A percentile compares a stretch with the other conserved stretches of the same genome.
These are phyloP conservation scores for Chanos chanos DNA, from an alignment of 2,797 vertebrate species.

Conservation along the genomic window DNA sequence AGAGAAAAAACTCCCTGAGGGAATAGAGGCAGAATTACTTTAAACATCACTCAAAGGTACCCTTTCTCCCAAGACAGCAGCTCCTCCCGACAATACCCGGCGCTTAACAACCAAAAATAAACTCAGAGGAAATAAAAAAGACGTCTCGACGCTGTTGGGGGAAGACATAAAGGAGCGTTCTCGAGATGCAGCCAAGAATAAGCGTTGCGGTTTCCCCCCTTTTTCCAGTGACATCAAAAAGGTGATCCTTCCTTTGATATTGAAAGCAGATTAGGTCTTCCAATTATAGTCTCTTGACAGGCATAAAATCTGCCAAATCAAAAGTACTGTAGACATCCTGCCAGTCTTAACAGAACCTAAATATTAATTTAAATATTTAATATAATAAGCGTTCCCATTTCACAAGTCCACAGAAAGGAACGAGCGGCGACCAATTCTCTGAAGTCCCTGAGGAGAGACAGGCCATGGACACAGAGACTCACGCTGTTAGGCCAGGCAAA, in stretches of 20 bases:
- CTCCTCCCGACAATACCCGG: background rate
- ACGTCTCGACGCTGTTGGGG: constrained; percentile 5
- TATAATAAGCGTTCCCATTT: too few relatives aligned
- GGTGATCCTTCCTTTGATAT: constrained; percentile 27
- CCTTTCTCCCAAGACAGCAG: background rate
- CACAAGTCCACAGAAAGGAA: too few relatives aligned
- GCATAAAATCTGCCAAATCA: constrained; percentile 30
- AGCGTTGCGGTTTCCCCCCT: constrained; percentile 9
- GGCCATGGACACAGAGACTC: background rate
- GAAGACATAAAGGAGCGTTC: background rate
- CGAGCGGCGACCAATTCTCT: too few relatives aligned
- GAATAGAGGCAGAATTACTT: constrained; percentile 5
- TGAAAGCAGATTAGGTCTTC: constrained; percentile 35
- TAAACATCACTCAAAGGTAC: constrained; percentile 22
- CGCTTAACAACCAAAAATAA: constrained; percentile 23
- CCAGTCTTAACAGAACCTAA: constrained; percentile 12
- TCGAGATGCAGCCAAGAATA: constrained; percentile 12
- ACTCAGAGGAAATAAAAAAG: constrained; percentile 19
- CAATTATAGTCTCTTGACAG: constrained; percentile 34
- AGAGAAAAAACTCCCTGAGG: background rate
- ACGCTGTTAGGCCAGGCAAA: background rate
- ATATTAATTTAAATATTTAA: constrained; percentile 21
- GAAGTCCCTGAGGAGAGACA: constrained; percentile 7
- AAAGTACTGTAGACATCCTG: constrained; percentile 13
- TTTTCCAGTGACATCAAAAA: constrained; percentile 42